Base-by-base conservation (phyloP, 1,140 invertebrate genomes). In the Macrotrachela quadricornifera region DNA sequence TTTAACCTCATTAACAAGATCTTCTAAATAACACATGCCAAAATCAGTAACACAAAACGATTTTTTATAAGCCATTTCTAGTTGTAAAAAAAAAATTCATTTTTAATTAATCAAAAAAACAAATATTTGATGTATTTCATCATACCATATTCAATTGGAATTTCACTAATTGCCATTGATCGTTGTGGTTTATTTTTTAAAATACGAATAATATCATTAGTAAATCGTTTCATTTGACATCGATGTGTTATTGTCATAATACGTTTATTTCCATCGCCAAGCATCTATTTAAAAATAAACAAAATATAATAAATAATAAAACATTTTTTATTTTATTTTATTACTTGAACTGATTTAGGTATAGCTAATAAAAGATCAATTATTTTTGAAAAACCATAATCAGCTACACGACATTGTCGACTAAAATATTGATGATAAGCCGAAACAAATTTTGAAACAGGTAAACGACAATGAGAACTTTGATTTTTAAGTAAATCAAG, bases 391-490 rank as follows among this genome's bases (percentile, higher is more conserved):
- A 82, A 92, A 14, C 88, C 88, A 69, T 92, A 95, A 72, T 91
- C 85, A 16, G 87, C 85, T 1, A 94, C 85, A 54, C 86, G 75
- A 64, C 85, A 91, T 65, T 92, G 87, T 21, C 83, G 76, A 1
- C 85, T 85, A 70, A 90, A 92, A 69, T 90, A 85, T 70, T 88
- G 85, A 64, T 92, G 87, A 72, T 91, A 95, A 10, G 82, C 79
- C 0, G 87, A 86, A 61, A 92, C 90, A 58, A 92, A 84, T 61
- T 82, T 78, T 59, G 77, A 79, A 55, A 86, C 80, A 6, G 76
- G 74, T 60, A 88, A 73, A 18, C 78, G 76, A 59, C 81, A 82
- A 57, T 78, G 76, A 4, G 21, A 30, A 30, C 21, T 8, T 30
- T 30, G 17, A 30, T 30, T 30, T 38, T 53, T 53, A 44, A 53